phyloP scores from a whole-genome alignment of 2,797 vertebrate species.

The Pogoniulus pusillus region DNA sequence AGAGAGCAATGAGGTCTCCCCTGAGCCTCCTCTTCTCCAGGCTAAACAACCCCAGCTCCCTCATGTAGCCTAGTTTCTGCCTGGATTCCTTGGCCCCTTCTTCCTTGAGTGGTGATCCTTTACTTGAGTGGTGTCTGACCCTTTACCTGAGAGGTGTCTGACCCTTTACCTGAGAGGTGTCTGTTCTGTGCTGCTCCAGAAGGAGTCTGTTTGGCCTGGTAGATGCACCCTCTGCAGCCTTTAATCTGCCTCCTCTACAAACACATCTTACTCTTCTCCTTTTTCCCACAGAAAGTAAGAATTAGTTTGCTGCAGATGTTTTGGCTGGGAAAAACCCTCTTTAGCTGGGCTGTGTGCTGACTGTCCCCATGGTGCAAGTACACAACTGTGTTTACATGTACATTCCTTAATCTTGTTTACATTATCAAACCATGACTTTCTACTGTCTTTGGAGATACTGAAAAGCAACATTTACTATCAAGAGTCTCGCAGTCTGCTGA shows the following conservation, averaged over 20 bases:
- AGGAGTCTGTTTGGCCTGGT: background rate
- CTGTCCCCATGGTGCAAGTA: background rate
- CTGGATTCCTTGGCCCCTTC: background rate
- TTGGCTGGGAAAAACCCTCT: constrained; percentile 23
- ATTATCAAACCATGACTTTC: background rate
- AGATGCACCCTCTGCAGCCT: background rate
- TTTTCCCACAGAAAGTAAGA: constrained; percentile 11
- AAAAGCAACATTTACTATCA: background rate
- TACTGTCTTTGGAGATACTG: background rate
- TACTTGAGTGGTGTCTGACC: no score
- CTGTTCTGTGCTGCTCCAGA: no score
- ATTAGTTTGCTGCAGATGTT: background rate
- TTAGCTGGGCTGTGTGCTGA: background rate
- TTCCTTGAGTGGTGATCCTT: background rate
- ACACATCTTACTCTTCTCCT: background rate
- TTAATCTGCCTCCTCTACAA: background rate
- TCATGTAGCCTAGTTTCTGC: background rate
- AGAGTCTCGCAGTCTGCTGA: background rate
- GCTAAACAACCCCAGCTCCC: no score
- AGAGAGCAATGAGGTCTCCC: no score
- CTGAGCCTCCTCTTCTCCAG: no score
- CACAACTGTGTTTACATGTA: constrained; percentile 28
- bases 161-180: no score
- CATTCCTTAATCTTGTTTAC: background rate
- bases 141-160: background rate